Base-by-base conservation (phyloP, 2,888 invertebrate species). In the Drosophila crucigera region DNA sequence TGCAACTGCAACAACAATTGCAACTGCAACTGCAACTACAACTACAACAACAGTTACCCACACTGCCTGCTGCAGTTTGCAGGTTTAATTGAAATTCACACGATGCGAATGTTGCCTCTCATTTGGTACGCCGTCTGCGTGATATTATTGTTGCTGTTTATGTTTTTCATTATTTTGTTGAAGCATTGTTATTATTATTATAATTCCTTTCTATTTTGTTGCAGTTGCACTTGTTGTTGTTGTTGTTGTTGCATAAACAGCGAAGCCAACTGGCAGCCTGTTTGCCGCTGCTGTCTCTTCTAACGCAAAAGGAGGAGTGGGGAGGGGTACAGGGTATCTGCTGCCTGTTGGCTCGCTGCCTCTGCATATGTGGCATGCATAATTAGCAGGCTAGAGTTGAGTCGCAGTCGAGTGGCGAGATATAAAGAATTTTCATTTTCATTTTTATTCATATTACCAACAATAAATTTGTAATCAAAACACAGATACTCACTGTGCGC, bases 31-130 rank as follows among this genome's bases (percentile, higher is more conserved):
- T n/a, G 49, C 28, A 63, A 66, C 31, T 10, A n/a, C 59, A 54
- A 39, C 55, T 19, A 33, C 39, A 55, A 39, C 56, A 41, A 54
- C 69, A 54, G 74, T 67, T 58, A 58, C 4, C 28, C 37, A 37
- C 25, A 16, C 22, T 56, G 60, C 54, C 7, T 33, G 72, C 65
- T 58, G 63, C 71, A 25, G 70, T 64, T 47, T 74, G 73, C 67
- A 39, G 60, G 43, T 82, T 86, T 91, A 90, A 91, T 91, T 91
- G 91, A 92, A 92, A 92, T 92, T 92, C 92, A 91, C 91, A 91
- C 90, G 89, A 83, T 91, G 91, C 87, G 85, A 80, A 80, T 67
- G 72, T 58, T 73, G 82, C 63, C 49, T 54, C 90, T 89, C 88
- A 84, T 84, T 84, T 87, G 65, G 88, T 89, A 87, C 73, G 88